Percentiles rank a stretch among this genome's conserved stretches.
phyloP scores from a whole-genome alignment of 37 sponge, comb jelly and placozoan species.

The Ephydatia muelleri region DNA sequence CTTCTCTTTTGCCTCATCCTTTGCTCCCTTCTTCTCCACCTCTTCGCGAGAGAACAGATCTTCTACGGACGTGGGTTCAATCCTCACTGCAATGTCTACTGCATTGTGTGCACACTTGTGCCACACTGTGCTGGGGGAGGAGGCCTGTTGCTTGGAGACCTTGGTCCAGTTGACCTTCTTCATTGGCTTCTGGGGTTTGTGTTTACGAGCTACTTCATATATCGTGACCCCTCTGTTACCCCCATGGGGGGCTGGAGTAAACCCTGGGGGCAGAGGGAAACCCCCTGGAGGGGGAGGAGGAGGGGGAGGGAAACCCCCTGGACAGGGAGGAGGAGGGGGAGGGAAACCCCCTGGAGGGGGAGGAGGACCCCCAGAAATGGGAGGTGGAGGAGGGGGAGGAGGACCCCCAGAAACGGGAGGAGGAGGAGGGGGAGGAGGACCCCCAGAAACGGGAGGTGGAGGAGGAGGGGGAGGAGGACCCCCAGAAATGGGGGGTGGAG shows the following conservation, averaged over 20 bases:
- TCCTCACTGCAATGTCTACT: conserved; percentile 15
- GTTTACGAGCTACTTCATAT: conserved; percentile 46
- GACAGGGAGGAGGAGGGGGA: conserved; percentile 10
- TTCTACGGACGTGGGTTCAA: conserved; percentile 41
- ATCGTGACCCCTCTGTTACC: background rate
- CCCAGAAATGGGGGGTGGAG: conserved; percentile 52
- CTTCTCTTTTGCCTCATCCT: conserved; percentile 9
- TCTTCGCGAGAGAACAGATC: conserved; percentile 65
- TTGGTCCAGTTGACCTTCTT: conserved; percentile 91
- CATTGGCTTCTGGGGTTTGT: conserved; percentile 78
- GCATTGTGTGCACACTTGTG: conserved; percentile 13
- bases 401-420: conserved; percentile 23
- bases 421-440: conserved; percentile 47
- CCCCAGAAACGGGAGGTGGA: conserved; percentile 59
- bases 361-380: conserved; percentile 45
- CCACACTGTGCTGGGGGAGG: conserved; percentile 57
- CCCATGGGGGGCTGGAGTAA: too few species aligned
- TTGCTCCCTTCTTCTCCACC: conserved; percentile 31
- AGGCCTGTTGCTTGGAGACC: conserved; percentile 38
- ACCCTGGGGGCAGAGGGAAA: background rate
- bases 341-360: conserved; percentile 53
- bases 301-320: conserved; percentile 33
- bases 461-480: conserved; percentile 41
- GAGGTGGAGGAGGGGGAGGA: conserved; percentile 38
- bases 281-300: conserved; percentile 37